Base-by-base conservation (phyloP, 1,140 invertebrate species). In the Sitobion miscanthi region DNA sequence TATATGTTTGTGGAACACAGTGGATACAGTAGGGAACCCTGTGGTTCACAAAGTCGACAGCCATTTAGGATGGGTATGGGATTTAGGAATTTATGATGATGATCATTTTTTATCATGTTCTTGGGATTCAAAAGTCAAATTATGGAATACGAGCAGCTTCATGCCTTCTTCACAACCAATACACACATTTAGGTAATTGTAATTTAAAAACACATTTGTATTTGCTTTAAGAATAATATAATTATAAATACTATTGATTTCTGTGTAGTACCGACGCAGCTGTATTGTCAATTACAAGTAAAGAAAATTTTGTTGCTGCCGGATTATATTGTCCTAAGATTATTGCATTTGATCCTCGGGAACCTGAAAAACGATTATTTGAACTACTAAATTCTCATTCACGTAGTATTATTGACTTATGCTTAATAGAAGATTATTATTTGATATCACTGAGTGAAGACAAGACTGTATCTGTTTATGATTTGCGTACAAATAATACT, bases 391-490 rank as follows among this genome's bases (percentile, higher is more conserved):
- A 85, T 30, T 52, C 82, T 93, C 91, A 93, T 42, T 86, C 11
- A 86, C 49, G 91, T 8, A 85, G 91, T 86, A 93, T 93, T 42
- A 93, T 93, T 20, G 91, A 93, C 0, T 57, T 93, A 83, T 93
- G 82, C n/a, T 93, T 93, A 45, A 11, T 93, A 52, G 35, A 93
- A 85, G 91, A 93, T 86, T 4, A 86, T n/a, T 86, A 93, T 93
- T 93, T 93, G 23, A 21, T 93, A 54, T 93, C 91, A 30, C 57
- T 93, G 17, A 93, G 91, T 86, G 91, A 93, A 93, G 91, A 93
- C 23, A 93, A 42, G 45, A 93, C 91, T 30, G 52, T 86, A 38
- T 93, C 91, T 42, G 1, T 93, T 54, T 93, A 49, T 49, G 91
- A 93, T 93, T 93, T 93, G 35, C 91, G 91, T n/a, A 85, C 49